Conservation (phyloP, 2,113 vertebrate species). For the Rhabdornis inornatus region DNA sequence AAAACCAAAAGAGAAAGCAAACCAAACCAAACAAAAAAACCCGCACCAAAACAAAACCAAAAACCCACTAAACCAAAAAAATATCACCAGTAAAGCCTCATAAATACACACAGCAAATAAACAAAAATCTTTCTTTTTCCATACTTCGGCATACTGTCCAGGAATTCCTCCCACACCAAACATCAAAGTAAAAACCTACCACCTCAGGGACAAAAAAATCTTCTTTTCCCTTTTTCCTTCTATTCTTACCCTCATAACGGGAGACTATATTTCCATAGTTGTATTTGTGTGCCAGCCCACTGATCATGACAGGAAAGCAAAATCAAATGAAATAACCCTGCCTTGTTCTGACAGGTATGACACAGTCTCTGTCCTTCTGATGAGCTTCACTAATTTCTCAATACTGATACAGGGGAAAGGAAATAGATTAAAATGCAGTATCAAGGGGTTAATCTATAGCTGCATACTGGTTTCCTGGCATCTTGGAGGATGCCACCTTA, state of each 20-base stretch:
- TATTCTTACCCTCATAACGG: neutral
- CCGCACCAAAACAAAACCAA: neutral
- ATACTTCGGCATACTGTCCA: neutral
- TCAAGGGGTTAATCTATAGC: neutral
- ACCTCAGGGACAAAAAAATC: neutral
- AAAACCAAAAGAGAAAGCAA: neutral
- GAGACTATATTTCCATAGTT: neutral
- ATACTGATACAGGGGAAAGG: neutral
- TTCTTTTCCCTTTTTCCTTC: neutral
- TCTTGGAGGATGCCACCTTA: neutral
- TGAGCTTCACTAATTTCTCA: neutral
- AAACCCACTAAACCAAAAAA: neutral
- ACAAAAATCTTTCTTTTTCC: neutral
- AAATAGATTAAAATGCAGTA: neutral
- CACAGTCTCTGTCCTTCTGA: neutral
- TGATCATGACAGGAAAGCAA: neutral
- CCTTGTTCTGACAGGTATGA: neutral
- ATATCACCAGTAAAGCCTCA: neutral
- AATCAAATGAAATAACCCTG: neutral
- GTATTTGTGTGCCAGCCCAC: neutral
- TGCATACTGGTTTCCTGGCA: neutral
- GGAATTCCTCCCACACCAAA: neutral
- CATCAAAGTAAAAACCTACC: neutral
- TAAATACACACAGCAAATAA: neutral
- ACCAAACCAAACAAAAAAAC: neutral